These are phyloP conservation scores for Clarias laeviceps DNA, from an alignment of 2,797 vertebrate species.

Conservation along the genomic window DNA sequence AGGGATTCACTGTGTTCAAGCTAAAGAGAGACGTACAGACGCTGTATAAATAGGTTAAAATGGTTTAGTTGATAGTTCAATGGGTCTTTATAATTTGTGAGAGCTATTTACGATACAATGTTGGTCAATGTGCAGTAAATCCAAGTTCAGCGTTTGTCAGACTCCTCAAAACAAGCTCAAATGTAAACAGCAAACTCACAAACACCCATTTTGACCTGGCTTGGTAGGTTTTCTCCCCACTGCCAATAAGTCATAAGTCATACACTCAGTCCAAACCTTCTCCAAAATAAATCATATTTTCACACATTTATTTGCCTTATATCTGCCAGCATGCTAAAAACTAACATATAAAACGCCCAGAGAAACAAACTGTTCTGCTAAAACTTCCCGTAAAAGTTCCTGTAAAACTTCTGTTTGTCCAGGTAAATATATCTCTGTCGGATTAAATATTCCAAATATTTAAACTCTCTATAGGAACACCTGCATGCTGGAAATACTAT, in stretches of 20 bases:
- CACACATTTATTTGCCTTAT: constrained; percentile 19
- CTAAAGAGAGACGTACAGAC: neutral
- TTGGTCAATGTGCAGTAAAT: constrained; percentile 19
- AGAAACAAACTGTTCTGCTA: constrained; percentile 24
- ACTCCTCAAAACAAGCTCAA: neutral
- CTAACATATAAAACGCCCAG: constrained; percentile 28
- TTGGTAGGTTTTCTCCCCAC: constrained; percentile 4
- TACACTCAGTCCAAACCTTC: neutral
- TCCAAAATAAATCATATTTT: constrained; percentile 9
- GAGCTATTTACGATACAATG: constrained; percentile 5
- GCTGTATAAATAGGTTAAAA: neutral
- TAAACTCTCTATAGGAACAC: constrained; percentile 18
- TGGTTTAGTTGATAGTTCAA: neutral
- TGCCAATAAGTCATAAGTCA: constrained; percentile 7
- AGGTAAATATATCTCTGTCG: constrained; percentile 43
- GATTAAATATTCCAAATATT: constrained; percentile 32
- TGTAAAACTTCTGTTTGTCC: constrained; percentile 27
- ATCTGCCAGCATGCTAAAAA: constrained; percentile 30
- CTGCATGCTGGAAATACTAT: constrained; percentile 22
- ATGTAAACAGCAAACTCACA: neutral
- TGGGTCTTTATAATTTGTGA: neutral
- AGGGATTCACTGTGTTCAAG: neutral
- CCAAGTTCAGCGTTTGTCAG: neutral
- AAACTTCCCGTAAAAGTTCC: constrained; percentile 15
- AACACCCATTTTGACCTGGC: constrained; percentile 3